A percentile compares a stretch with the other conserved stretches of the same genome.
phyloP scores from a whole-genome alignment of 2,888 invertebrate genomes.

The Frankliniella fusca region DNA sequence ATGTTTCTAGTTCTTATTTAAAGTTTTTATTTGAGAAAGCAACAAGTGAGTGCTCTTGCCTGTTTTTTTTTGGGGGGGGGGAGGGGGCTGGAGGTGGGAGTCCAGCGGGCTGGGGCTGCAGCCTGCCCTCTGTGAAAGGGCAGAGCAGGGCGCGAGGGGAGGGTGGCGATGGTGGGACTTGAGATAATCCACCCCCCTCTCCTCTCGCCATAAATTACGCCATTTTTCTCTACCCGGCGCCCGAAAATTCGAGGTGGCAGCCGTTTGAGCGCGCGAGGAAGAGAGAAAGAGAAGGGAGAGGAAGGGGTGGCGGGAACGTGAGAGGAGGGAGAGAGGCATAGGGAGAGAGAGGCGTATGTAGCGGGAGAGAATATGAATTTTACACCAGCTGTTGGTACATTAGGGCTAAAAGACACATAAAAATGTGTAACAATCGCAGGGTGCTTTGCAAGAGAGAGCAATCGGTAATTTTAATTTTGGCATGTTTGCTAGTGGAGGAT shows the following conservation, averaged over 20 bases:
- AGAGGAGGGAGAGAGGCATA: background rate
- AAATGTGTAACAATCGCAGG: too few species aligned
- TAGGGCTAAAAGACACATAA: too few species aligned
- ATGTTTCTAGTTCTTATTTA: too few species aligned
- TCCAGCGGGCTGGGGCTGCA: background rate
- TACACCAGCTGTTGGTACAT: too few species aligned
- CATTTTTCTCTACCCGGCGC: constrained; percentile 36
- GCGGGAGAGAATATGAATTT: too few species aligned
- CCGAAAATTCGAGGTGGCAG: constrained; percentile 32
- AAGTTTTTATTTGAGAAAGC: too few species aligned
- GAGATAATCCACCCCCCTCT: constrained; percentile 35
- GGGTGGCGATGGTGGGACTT: background rate
- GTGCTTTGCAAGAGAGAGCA: too few species aligned
- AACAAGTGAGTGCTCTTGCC: too few species aligned
- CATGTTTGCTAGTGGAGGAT: too few species aligned
- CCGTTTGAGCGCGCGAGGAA: background rate
- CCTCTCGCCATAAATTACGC: constrained; percentile 37
- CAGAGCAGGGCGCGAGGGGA: background rate
- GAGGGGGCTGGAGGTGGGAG: background rate
- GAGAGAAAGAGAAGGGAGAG: background rate
- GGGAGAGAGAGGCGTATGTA: background rate
- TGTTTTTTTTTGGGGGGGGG: too few species aligned
- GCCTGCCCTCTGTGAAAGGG: background rate
- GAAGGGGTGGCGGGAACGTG: background rate
- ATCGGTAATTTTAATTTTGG: too few species aligned